Evolutionary conservation across 2,113 vertebrate species (phyloP), one percentile per base, ranked within the genome.

Genomic region (Prietella phreatophila): DNA sequence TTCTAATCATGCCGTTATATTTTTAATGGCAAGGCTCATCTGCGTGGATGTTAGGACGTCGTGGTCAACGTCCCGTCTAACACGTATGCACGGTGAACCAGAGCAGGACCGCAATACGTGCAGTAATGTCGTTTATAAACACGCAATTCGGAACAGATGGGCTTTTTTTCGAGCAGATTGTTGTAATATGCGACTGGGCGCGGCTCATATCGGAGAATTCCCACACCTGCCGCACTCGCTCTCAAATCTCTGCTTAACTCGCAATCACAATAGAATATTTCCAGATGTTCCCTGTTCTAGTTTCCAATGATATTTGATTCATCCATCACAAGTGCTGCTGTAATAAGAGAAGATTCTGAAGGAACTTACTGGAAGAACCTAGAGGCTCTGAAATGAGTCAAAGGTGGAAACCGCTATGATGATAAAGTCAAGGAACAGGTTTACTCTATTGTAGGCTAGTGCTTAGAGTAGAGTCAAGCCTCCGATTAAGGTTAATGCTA

Each of bases 171-270:
- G 83, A 85, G 36, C 90, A 93, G 82, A 84, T 88, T 84, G 82
- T 63, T 88, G 30, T 65, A 78, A 50, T 84, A 75, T 88, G 82
- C 65, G 20, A 73, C 8, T 56, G 78, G 63, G 60, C 42, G 76
- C 55, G 83, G 88, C 82, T 90, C 86, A 90, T 91, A 90, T 91
- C 82, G 86, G 63, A 78, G 67, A 75, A 87, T 89, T 87, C 61
- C 85, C 86, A 86, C 91, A 91, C 91, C 91, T 91, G 91, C 91
- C 85, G 86, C 83, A 14, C 88, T 89, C 79, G 63, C 60, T 67
- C 84, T 87, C 63, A 36, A 81, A 90, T 86, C 86, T 86, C 85
- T 82, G 76, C 89, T 89, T 88, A 89, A 90, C 85, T 90, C 75
- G 60, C 73, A 89, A 86, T 87, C 86, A 83, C 56, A 87, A 87